Percentiles rank a stretch among this genome's conserved stretches.
Evolutionary conservation across 1,140 invertebrate genomes (phyloP).

Genomic region (Ruditapes philippinarum): DNA sequence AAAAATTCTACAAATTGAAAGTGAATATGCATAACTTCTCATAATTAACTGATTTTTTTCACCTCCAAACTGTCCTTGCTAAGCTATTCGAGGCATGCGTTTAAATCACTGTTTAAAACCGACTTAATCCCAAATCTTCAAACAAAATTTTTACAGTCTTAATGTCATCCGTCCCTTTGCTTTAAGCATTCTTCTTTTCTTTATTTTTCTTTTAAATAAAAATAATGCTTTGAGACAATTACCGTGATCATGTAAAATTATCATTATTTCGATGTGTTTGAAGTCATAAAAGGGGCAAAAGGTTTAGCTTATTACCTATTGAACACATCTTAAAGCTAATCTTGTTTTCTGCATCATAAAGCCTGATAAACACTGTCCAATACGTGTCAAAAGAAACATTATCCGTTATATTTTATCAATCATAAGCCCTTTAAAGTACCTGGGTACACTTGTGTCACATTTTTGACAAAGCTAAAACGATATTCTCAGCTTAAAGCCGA

Average conservation of each 20-base stretch:
- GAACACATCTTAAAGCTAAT: conserved; percentile 7
- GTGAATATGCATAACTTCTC: conserved; percentile 32
- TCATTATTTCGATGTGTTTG: conserved; percentile 8
- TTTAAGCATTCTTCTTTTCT: background rate
- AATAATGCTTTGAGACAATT: background rate
- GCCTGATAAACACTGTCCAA: conserved; percentile 49
- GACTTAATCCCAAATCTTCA: conserved; percentile 5
- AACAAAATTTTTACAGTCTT: background rate
- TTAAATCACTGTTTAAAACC: background rate
- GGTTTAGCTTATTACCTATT: background rate
- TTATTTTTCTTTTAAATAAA: no score
- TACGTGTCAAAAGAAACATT: conserved; percentile 53
- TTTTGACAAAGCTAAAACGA: conserved; percentile 26
- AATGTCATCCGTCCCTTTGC: background rate
- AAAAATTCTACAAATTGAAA: background rate
- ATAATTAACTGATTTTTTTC: conserved; percentile 14
- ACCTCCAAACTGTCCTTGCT: conserved; percentile 5
- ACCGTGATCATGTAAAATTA: conserved; percentile 9
- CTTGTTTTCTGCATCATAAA: conserved; percentile 52
- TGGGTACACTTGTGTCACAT: background rate
- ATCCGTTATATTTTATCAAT: conserved; percentile 23
- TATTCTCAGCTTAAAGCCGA: no score
- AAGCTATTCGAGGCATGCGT: background rate
- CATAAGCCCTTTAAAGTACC: background rate
- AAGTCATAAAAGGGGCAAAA: background rate